Conservation (phyloP, 2,888 invertebrate genomes). For the Hydropsyche betteni region DNA sequence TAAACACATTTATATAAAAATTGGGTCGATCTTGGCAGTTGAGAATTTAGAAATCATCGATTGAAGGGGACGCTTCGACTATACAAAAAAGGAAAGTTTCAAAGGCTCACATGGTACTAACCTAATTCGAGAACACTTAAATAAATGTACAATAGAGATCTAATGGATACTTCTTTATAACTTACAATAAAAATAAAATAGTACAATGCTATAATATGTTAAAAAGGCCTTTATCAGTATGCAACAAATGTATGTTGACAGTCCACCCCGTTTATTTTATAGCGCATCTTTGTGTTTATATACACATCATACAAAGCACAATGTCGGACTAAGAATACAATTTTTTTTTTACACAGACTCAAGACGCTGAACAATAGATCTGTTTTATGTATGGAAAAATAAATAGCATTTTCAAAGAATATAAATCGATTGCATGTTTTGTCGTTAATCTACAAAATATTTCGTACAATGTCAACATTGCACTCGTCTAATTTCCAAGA, state of each 20-base stretch:
- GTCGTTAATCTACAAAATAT: neutral
- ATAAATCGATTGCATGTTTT: too few species aligned
- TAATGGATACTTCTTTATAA: conserved; percentile 26
- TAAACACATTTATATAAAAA: too few species aligned
- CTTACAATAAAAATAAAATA: conserved; percentile 18
- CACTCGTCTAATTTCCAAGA: conserved; percentile 12
- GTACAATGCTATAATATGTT: conserved; percentile 28
- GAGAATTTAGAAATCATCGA: too few species aligned
- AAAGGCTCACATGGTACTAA: conserved; percentile 32
- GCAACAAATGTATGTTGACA: conserved; percentile 28
- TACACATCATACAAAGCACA: conserved; percentile 5
- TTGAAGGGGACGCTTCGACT: too few species aligned
- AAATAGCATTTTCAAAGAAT: too few species aligned
- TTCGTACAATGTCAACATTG: conserved; percentile 7
- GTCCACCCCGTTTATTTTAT: neutral
- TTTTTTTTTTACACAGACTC: neutral
- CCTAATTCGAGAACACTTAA: conserved; percentile 22
- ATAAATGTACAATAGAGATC: conserved; percentile 24
- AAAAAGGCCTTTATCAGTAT: conserved; percentile 25
- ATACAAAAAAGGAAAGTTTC: too few species aligned
- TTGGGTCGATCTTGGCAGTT: too few species aligned
- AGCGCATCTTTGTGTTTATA: conserved; percentile 1
- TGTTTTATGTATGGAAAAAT: too few species aligned
- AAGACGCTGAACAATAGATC: too few species aligned
- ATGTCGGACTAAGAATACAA: neutral